phyloP scores from a whole-genome alignment of 2,113 vertebrate species.

The Corythaeola cristata region DNA sequence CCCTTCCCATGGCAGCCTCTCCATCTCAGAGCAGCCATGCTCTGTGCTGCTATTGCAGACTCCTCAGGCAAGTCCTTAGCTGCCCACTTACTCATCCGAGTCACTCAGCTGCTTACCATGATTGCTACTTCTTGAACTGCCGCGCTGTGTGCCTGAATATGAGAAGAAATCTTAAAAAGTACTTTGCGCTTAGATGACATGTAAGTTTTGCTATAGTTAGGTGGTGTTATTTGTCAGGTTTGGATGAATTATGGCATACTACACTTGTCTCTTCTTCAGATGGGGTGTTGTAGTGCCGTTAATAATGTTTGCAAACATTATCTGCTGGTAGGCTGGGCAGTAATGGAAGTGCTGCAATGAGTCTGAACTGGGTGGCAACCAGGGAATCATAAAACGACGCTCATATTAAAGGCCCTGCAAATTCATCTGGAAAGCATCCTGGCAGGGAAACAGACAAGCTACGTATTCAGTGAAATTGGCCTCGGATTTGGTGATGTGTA shows the following conservation, averaged over 20 bases:
- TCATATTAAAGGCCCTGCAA: not conserved
- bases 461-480: not conserved
- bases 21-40: not conserved
- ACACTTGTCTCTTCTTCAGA: not conserved
- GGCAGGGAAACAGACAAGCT: not conserved
- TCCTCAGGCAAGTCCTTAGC: not conserved
- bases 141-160: not conserved
- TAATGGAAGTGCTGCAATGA: not conserved
- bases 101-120: not conserved
- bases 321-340: not conserved
- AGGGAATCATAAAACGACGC: not conserved
- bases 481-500: not conserved
- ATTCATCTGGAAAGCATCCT: not conserved
- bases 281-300: not conserved
- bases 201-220: not conserved
- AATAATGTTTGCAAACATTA: not conserved
- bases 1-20: not conserved
- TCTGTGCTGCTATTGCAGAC: not conserved
- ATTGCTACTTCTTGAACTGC: not conserved
- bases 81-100: not conserved
- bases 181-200: not conserved
- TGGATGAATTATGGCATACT: not conserved
- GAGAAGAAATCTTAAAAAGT: not conserved
- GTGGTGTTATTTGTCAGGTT: not conserved
- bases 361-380: not conserved